Evolutionary conservation across 2,888 invertebrate genomes (phyloP).

Genomic region (Calameuta pallipes): DNA sequence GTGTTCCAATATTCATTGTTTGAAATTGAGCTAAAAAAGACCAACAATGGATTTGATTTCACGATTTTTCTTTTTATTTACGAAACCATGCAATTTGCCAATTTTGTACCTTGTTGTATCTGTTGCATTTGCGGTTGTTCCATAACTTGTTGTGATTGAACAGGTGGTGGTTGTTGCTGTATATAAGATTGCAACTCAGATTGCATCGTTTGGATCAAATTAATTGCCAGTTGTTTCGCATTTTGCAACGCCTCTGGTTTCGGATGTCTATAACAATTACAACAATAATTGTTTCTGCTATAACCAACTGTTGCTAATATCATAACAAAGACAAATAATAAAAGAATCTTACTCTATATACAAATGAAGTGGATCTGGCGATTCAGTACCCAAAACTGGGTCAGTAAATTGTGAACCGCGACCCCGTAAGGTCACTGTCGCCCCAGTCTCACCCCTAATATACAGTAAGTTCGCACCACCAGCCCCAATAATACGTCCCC

Average conservation of each 20-base stretch:
- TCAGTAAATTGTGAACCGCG: conserved; percentile 75
- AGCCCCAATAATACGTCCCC: conserved; percentile 79
- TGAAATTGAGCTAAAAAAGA: conserved; percentile 60
- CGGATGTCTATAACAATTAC: conserved; percentile 70
- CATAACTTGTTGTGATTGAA: conserved; percentile 63
- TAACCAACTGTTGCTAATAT: conserved; percentile 7
- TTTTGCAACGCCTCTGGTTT: conserved; percentile 76
- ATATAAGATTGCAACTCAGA: conserved; percentile 67
- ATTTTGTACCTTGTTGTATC: conserved; percentile 55
- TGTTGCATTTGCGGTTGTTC: conserved; percentile 62
- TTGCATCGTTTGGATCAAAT: conserved; percentile 83
- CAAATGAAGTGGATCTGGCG: conserved; percentile 80
- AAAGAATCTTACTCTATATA: conserved; percentile 73
- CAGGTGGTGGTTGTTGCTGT: conserved; percentile 65
- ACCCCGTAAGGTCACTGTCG: conserved; percentile 79
- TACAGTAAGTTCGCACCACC: conserved; percentile 80
- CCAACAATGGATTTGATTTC: background rate
- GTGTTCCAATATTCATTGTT: conserved; percentile 63
- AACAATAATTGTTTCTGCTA: conserved; percentile 11
- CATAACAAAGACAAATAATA: background rate
- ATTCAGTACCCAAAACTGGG: conserved; percentile 70
- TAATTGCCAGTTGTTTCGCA: conserved; percentile 79
- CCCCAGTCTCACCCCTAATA: conserved; percentile 82
- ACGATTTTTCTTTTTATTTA: background rate
- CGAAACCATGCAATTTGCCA: background rate